Percentiles rank a stretch among this genome's conserved stretches.
phyloP scores from a whole-genome alignment of 2,888 invertebrate genomes.

The Drosophila neonasuta region DNA sequence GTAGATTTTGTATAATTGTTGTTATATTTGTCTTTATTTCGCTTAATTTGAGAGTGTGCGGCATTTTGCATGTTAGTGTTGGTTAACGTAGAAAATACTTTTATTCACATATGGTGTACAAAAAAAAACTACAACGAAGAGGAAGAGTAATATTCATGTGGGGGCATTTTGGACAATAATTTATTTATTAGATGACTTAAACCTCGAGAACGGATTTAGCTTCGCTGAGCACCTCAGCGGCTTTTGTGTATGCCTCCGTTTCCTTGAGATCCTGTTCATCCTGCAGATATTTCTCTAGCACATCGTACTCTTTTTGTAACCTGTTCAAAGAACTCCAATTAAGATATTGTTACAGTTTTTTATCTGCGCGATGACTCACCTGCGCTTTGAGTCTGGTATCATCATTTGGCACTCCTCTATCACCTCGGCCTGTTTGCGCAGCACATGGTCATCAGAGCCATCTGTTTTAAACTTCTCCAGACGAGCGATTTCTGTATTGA shows the following conservation, averaged over 20 bases:
- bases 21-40: slow-evolving; percentile 53
- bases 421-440: slow-evolving; percentile 93
- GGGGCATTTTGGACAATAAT: background rate
- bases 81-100: slow-evolving; percentile 28
- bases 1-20: slow-evolving; percentile 41
- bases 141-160: background rate
- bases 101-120: slow-evolving; percentile 15
- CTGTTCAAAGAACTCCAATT: slow-evolving; percentile 78
- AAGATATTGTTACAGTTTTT: background rate
- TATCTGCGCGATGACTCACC: slow-evolving; percentile 79
- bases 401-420: slow-evolving; percentile 94
- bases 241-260: slow-evolving; percentile 87
- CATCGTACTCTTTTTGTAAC: slow-evolving; percentile 88
- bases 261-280: slow-evolving; percentile 90
- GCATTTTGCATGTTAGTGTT: slow-evolving; percentile 58
- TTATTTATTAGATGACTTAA: slow-evolving; percentile 9
- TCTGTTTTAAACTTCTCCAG: slow-evolving; percentile 90
- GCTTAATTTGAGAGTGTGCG: slow-evolving; percentile 42
- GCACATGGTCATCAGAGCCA: slow-evolving; percentile 90
- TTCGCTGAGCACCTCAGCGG: slow-evolving; percentile 86
- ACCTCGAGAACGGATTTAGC: slow-evolving; percentile 83
- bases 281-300: slow-evolving; percentile 88
- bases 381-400: slow-evolving; percentile 94
- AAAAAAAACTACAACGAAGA: slow-evolving; percentile 22
- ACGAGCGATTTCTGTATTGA: slow-evolving; percentile 87